phyloP scores from a whole-genome alignment of 1,140 invertebrate species.

The Sitophilus oryzae region DNA sequence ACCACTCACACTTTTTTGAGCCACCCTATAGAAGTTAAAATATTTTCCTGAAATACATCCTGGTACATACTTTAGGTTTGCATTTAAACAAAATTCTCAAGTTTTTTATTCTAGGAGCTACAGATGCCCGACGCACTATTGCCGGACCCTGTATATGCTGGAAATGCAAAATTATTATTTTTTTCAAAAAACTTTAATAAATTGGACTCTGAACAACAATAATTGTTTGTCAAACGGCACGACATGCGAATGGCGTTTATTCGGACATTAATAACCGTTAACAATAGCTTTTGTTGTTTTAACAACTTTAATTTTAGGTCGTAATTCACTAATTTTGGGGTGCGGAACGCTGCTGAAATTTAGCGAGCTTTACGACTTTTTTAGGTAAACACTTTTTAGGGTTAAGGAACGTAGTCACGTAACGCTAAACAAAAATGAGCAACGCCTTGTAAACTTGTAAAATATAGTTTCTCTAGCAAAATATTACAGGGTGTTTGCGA shows the following conservation, averaged over 20 bases:
- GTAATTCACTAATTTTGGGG: not conserved
- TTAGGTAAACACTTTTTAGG: not conserved
- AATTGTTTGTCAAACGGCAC: not conserved
- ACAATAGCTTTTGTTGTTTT: not conserved
- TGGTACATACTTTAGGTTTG: no score
- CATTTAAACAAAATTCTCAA: not conserved
- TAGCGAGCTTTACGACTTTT: not conserved
- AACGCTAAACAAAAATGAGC: no score
- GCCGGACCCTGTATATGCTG: not conserved
- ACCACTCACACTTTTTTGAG: no score
- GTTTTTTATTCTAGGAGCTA: no score
- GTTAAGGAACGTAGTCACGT: not conserved
- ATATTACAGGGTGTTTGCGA: no score
- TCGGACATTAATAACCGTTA: not conserved
- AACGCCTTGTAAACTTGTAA: no score
- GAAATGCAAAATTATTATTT: not conserved
- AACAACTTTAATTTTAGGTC: not conserved
- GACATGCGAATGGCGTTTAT: not conserved
- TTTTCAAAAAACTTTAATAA: not conserved
- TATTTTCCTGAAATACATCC: no score
- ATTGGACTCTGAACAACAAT: not conserved
- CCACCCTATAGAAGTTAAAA: no score
- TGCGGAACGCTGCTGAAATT: not conserved
- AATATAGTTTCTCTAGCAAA: no score
- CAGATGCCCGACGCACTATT: no score